Percentiles rank a stretch among this genome's conserved stretches.
Conservation (phyloP, 2,113 vertebrate species). For the Ceyx margarethae region DNA sequence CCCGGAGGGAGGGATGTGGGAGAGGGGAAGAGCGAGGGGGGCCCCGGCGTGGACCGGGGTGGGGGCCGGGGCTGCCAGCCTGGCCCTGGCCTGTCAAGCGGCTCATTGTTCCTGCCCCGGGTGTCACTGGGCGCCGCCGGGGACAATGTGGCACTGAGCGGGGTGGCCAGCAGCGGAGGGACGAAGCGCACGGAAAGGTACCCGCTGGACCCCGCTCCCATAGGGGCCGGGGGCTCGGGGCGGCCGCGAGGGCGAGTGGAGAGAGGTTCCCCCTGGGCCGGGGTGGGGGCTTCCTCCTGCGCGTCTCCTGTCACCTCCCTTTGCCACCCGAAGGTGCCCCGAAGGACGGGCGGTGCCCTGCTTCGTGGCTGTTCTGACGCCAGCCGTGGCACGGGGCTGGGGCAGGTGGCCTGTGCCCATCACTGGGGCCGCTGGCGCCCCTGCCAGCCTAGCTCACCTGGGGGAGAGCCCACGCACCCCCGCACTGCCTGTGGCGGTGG, state of each 20-base stretch:
- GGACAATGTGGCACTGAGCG: constrained; percentile 81
- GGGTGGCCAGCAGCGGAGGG: constrained; percentile 64
- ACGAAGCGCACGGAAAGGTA: constrained; percentile 18
- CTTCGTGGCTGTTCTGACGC: not conserved
- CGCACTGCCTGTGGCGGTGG: not conserved
- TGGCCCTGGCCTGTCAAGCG: constrained; percentile 75
- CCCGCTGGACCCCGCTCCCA: not conserved
- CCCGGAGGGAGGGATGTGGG: constrained; percentile 71
- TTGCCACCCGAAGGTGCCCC: not conserved
- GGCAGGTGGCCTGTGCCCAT: constrained; percentile 32
- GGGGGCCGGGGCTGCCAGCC: constrained; percentile 71
- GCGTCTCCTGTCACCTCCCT: not conserved
- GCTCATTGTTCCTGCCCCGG: constrained; percentile 80
- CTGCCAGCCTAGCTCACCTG: not conserved
- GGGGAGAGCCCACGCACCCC: not conserved
- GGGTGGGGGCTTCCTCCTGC: not conserved
- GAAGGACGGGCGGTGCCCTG: constrained; percentile 12
- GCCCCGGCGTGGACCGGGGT: constrained; percentile 60
- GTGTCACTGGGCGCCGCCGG: constrained; percentile 75
- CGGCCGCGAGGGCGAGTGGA: not conserved
- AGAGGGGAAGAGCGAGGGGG: constrained; percentile 66
- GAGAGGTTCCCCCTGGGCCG: not conserved
- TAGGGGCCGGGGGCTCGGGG: not conserved
- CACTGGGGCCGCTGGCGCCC: not conserved
- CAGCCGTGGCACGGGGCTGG: not conserved